Evolutionary conservation across 2,113 vertebrate genomes (phyloP).

Genomic region (Spilogale gracilis): DNA sequence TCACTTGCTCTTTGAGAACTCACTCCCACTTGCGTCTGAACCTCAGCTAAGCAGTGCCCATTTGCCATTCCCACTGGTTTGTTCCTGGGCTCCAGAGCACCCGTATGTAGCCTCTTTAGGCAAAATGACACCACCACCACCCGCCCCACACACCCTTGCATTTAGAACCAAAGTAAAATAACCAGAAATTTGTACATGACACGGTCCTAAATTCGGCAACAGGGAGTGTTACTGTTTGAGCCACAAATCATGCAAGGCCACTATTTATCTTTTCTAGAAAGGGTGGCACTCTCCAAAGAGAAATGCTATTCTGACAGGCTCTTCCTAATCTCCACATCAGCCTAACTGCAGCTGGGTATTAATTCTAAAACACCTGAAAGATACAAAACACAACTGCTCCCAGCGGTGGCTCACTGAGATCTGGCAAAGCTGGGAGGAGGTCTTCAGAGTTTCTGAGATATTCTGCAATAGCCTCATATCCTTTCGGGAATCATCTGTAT

Average conservation of each 20-base stretch:
- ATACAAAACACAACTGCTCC: neutral
- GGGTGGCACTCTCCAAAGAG: neutral
- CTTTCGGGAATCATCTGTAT: neutral
- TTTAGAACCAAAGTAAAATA: slow-evolving; percentile 30
- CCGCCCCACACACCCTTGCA: neutral
- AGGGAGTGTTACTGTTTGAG: neutral
- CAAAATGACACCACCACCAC: neutral
- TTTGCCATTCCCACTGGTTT: neutral
- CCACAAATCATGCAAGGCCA: neutral
- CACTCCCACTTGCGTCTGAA: neutral
- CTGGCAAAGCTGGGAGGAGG: neutral
- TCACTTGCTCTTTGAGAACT: neutral
- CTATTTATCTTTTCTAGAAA: slow-evolving; percentile 35
- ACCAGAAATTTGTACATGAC: neutral
- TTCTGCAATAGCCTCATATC: neutral
- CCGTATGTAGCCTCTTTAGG: neutral
- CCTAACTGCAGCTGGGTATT: neutral
- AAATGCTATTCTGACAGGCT: neutral
- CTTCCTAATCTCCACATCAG: neutral
- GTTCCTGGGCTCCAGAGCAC: neutral
- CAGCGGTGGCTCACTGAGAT: neutral
- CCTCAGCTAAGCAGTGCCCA: neutral
- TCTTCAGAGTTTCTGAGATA: neutral
- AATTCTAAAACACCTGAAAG: neutral
- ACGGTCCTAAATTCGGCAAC: neutral